These are phyloP conservation scores for Anomalospiza imberbis DNA, from an alignment of 2,797 vertebrate species.

Conservation along the genomic window DNA sequence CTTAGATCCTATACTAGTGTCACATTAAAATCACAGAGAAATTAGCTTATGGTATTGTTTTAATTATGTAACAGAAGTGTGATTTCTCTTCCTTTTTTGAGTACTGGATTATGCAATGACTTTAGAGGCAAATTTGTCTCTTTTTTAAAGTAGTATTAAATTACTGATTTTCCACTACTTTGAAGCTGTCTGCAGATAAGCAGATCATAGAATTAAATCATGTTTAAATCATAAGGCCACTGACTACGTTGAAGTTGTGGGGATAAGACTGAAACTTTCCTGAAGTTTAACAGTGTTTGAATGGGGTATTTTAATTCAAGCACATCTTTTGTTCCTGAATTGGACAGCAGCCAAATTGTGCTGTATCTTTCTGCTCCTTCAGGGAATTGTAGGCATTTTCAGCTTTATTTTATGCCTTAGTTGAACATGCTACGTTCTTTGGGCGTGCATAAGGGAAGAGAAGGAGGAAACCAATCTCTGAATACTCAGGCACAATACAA, in stretches of 20 bases:
- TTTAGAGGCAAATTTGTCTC: neutral
- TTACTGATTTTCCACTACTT: neutral
- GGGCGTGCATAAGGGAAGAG: neutral
- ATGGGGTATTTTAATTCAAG: neutral
- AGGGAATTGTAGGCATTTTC: neutral
- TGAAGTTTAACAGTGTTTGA: neutral
- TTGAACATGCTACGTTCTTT: neutral
- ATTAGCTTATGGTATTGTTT: neutral
- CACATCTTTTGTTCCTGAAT: neutral
- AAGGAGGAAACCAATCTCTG: neutral
- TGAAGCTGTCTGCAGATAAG: neutral
- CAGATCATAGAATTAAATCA: neutral
- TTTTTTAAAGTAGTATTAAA: neutral
- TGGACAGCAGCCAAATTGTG: neutral
- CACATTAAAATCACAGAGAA: neutral
- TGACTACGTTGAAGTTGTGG: neutral
- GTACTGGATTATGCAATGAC: neutral
- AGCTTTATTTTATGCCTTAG: neutral
- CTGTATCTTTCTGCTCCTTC: neutral
- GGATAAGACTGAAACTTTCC: neutral
- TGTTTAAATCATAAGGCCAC: conserved; percentile 9
- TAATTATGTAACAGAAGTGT: neutral
- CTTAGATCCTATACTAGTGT: neutral
- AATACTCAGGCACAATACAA: neutral
- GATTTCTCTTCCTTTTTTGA: neutral